Conservation (phyloP, 1,140 invertebrate species). For the Tyrophagus putrescentiae region DNA sequence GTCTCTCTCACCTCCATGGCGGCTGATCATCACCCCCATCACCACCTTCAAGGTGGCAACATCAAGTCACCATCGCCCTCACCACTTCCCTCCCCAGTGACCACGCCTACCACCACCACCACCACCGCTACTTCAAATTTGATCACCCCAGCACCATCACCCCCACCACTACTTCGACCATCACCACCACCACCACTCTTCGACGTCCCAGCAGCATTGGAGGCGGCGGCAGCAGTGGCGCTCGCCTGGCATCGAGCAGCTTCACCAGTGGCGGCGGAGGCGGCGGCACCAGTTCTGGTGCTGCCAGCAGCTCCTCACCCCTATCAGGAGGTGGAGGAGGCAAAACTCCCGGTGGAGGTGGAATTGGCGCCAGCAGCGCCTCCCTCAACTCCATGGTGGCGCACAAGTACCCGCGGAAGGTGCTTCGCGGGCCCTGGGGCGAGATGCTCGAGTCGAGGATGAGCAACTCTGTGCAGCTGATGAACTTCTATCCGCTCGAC, state of each 20-base stretch:
- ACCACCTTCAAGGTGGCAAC: not conserved
- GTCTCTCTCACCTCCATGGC: not conserved
- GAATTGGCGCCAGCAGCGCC: no score
- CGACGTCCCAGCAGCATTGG: not conserved
- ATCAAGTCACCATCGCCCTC: not conserved
- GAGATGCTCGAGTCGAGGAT: constrained; percentile 16
- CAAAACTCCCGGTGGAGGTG: no score
- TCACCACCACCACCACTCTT: not conserved
- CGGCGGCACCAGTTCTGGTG: not conserved
- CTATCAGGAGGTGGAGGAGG: no score
- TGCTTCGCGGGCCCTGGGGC: constrained; percentile 6
- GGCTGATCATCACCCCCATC: not conserved
- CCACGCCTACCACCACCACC: not conserved
- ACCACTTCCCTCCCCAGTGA: no score
- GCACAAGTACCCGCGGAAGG: not conserved
- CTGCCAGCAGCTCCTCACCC: no score
- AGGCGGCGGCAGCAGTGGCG: no score
- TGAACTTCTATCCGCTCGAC: not conserved
- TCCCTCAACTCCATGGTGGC: no score
- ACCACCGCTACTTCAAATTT: no score
- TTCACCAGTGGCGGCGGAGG: not conserved
- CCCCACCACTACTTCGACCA: not conserved
- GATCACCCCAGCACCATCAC: not conserved
- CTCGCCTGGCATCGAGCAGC: not conserved
- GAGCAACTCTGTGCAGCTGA: not conserved